Percentiles rank a stretch among this genome's conserved stretches.
phyloP scores from a whole-genome alignment of 2,113 vertebrate genomes.

The Empidonax alnorum region DNA sequence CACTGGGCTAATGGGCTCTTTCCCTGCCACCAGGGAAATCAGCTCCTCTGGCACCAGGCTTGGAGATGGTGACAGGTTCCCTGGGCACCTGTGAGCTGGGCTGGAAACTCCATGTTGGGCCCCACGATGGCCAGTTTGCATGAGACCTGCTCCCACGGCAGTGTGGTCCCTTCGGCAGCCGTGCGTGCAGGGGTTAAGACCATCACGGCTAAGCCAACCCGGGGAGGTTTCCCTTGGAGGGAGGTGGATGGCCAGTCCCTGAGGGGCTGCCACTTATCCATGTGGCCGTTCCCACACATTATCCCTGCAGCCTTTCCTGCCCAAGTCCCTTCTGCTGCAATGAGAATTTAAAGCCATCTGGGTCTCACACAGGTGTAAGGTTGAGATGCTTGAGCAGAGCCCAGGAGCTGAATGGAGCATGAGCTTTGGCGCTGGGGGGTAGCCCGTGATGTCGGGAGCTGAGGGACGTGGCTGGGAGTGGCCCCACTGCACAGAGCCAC shows the following conservation, averaged over 20 bases:
- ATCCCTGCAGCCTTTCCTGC: not conserved
- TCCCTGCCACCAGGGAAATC: not conserved
- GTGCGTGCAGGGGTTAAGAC: accelerated
- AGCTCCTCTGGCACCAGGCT: not conserved
- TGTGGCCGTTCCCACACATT: not conserved
- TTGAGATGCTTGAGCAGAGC: accelerated
- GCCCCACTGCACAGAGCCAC: no score
- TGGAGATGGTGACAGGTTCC: not conserved
- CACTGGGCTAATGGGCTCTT: not conserved
- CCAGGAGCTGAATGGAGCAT: not conserved
- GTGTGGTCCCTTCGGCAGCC: not conserved
- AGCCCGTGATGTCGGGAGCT: accelerated
- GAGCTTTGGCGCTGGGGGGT: not conserved
- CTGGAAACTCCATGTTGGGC: not conserved
- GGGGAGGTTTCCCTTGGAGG: not conserved
- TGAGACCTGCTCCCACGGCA: not conserved
- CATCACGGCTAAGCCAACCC: not conserved
- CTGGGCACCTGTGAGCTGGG: not conserved
- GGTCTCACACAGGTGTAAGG: not conserved
- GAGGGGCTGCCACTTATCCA: not conserved
- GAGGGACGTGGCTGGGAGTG: not conserved
- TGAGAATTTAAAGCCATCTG: not conserved
- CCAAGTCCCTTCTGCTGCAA: not conserved
- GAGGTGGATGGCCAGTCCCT: not conserved
- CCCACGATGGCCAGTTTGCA: not conserved